Conservation (phyloP, 2,797 vertebrate genomes). For the Sus cebifrons region DNA sequence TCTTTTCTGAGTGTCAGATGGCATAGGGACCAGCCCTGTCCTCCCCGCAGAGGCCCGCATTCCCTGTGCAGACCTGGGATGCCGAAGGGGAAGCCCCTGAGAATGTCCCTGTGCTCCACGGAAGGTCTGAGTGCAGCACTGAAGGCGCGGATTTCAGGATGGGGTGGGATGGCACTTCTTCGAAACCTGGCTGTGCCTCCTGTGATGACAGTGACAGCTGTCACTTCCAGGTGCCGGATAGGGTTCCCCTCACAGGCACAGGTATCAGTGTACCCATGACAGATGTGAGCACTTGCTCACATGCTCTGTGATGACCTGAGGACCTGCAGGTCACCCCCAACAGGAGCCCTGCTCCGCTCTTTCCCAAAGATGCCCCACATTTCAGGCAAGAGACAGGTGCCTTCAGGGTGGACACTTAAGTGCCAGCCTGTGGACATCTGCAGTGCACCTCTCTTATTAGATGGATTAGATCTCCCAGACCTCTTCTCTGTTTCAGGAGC, state of each 20-base stretch:
- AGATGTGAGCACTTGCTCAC: background rate
- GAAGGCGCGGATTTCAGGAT: background rate
- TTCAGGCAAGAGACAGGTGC: background rate
- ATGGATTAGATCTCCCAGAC: background rate
- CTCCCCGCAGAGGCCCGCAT: background rate
- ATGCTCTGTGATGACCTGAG: background rate
- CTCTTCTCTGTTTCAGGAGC: conserved; percentile 89
- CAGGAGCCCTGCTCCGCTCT: background rate
- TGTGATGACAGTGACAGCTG: background rate
- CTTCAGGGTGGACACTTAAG: background rate
- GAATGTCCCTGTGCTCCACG: background rate
- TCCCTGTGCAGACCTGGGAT: background rate
- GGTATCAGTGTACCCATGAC: background rate
- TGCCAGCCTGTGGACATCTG: background rate
- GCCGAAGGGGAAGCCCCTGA: background rate
- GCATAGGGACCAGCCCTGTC: background rate
- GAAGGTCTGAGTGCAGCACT: background rate
- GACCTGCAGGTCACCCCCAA: background rate
- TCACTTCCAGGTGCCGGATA: too few relatives aligned
- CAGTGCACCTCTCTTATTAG: too few relatives aligned
- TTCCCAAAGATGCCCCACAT: background rate
- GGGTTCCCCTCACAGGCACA: background rate
- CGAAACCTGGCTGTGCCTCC: background rate
- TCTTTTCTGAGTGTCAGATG: background rate
- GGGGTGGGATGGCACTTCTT: background rate